phyloP scores from a whole-genome alignment of 2,888 invertebrate species.

The Diloba caeruleocephala region DNA sequence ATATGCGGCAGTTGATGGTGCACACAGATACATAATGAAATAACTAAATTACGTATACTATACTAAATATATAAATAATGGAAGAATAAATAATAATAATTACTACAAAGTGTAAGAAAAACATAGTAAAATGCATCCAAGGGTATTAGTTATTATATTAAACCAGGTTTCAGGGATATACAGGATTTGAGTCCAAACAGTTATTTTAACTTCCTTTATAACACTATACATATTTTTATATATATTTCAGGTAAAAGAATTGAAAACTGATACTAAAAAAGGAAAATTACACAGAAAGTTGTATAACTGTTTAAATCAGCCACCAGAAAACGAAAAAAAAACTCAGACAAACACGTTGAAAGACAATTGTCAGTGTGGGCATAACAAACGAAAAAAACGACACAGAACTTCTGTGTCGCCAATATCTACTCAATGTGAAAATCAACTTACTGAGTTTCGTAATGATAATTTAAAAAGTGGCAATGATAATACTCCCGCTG shows the following conservation, averaged over 20 bases:
- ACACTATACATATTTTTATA: neutral
- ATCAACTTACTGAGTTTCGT: conserved; percentile 9
- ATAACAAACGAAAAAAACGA: conserved; percentile 67
- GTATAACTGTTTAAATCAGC: conserved; percentile 71
- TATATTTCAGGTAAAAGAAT: conserved; percentile 71
- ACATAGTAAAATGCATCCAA: too few species aligned
- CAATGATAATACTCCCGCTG: conserved; percentile 1
- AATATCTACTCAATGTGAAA: conserved; percentile 24
- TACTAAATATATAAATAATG: too few species aligned
- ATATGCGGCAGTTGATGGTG: too few species aligned
- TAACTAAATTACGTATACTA: too few species aligned
- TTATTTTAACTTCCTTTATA: too few species aligned
- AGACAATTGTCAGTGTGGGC: conserved; percentile 70
- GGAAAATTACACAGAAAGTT: conserved; percentile 75
- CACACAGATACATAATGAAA: too few species aligned
- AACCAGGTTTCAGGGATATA: too few species aligned
- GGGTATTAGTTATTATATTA: too few species aligned
- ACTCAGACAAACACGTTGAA: conserved; percentile 63
- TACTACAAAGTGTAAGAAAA: too few species aligned
- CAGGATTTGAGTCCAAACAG: too few species aligned
- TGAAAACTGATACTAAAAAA: conserved; percentile 77
- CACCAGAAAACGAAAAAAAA: conserved; percentile 75
- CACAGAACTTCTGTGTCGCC: conserved; percentile 54
- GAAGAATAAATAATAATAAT: too few species aligned
- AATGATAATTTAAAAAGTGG: conserved; percentile 5